phyloP scores from a whole-genome alignment of 2,797 vertebrate genomes.

The Pseudomugil tenellus region DNA sequence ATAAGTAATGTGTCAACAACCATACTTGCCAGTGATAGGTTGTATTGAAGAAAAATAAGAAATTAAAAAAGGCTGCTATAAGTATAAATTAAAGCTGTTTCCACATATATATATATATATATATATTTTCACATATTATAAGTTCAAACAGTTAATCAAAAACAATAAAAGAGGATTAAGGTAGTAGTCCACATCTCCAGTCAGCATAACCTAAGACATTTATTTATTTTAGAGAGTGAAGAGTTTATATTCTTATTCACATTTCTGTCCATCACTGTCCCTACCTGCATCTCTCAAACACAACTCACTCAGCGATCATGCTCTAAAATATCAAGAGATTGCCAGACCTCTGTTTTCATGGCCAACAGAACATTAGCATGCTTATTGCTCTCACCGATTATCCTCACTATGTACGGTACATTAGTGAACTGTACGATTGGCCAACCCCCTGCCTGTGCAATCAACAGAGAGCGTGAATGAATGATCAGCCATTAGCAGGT shows the following conservation, averaged over 20 bases:
- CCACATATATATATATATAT: not conserved
- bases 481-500: conserved; percentile 85
- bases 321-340: conserved; percentile 59
- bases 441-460: conserved; percentile 82
- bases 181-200: not conserved
- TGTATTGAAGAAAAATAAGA: not conserved
- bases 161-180: not conserved
- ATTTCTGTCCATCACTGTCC: conserved; percentile 26
- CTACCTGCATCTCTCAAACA: conserved; percentile 23
- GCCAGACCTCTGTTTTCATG: conserved; percentile 74
- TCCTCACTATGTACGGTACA: conserved; percentile 79
- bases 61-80: not conserved
- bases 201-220: not conserved
- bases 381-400: conserved; percentile 79
- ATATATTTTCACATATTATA: not conserved
- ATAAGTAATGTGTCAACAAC: not conserved
- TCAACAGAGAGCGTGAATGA: conserved; percentile 82
- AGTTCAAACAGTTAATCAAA: not conserved
- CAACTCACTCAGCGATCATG: conserved; percentile 38
- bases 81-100: not conserved
- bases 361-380: conserved; percentile 78
- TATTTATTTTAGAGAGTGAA: conserved; percentile 3
- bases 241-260: conserved; percentile 16
- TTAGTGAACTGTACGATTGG: conserved; percentile 79
- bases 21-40: not conserved